Evolutionary conservation across 2,113 vertebrate species (phyloP).

Genomic region (Arothron firmamentum): DNA sequence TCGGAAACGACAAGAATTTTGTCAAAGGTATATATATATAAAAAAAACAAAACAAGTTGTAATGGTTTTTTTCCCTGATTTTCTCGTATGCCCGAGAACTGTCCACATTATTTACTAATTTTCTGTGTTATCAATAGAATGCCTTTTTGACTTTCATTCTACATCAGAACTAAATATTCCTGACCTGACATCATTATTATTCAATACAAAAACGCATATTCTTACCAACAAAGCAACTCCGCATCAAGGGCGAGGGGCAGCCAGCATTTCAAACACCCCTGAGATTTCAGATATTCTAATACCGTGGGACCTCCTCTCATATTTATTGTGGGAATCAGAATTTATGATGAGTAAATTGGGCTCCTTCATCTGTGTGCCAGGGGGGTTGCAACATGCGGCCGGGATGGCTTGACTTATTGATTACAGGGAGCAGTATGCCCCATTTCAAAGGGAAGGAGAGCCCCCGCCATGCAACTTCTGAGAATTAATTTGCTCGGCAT

Average conservation of each 20-base stretch:
- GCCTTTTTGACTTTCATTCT: slow-evolving; percentile 24
- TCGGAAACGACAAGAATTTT: slow-evolving; percentile 31
- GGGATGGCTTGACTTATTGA: slow-evolving; percentile 82
- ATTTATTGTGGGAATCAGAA: slow-evolving; percentile 78
- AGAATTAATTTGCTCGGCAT: slow-evolving; percentile 82
- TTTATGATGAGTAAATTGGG: slow-evolving; percentile 78
- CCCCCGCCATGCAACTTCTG: slow-evolving; percentile 78
- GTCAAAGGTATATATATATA: slow-evolving; percentile 55
- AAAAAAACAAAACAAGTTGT: slow-evolving; percentile 35
- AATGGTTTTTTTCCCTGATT: background rate
- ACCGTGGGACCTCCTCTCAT: slow-evolving; percentile 67
- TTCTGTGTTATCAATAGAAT: slow-evolving; percentile 27
- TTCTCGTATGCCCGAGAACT: background rate
- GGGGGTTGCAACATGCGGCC: slow-evolving; percentile 74
- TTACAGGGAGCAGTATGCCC: slow-evolving; percentile 79
- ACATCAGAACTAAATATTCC: slow-evolving; percentile 60
- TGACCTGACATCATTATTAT: slow-evolving; percentile 55
- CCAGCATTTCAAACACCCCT: slow-evolving; percentile 66
- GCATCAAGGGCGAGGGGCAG: slow-evolving; percentile 39
- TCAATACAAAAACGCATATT: slow-evolving; percentile 56
- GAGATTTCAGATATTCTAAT: slow-evolving; percentile 72
- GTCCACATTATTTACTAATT: too few species aligned
- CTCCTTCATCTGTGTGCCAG: slow-evolving; percentile 77
- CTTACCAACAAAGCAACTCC: slow-evolving; percentile 59
- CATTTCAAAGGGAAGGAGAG: slow-evolving; percentile 81